A percentile compares a stretch with the other conserved stretches of the same genome.
Conservation (phyloP, 2,888 invertebrate genomes). For the Acronicta psi region DNA sequence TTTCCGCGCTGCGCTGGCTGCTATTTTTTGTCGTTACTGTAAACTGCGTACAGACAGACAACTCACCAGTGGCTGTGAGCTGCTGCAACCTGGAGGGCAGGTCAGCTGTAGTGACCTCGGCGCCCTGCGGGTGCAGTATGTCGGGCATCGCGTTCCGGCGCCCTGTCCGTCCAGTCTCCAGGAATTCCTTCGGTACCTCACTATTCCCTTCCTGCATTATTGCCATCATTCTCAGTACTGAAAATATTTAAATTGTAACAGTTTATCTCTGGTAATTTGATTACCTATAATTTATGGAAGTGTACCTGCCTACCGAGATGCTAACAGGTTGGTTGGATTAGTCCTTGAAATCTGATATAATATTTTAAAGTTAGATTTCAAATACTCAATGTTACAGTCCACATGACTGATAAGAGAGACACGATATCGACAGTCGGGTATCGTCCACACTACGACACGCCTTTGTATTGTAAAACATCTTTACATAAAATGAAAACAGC, state of each 20-base stretch:
- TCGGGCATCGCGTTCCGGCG: slow-evolving; percentile 96
- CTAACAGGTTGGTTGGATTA: slow-evolving; percentile 4
- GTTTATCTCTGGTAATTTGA: slow-evolving; percentile 21
- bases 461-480: slow-evolving; percentile 19
- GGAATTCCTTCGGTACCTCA: slow-evolving; percentile 92
- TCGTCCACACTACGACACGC: slow-evolving; percentile 13
- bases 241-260: slow-evolving; percentile 46
- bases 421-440: slow-evolving; percentile 13
- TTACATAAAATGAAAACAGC: slow-evolving; percentile 13
- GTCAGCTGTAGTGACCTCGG: slow-evolving; percentile 92
- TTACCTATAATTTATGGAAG: slow-evolving; percentile 17
- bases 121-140: slow-evolving; percentile 93
- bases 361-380: slow-evolving; percentile 24
- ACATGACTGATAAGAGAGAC: slow-evolving; percentile 36
- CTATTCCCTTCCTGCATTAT: slow-evolving; percentile 89
- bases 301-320: background rate
- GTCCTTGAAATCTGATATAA: slow-evolving; percentile 10
- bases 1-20: no score
- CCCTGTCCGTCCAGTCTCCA: slow-evolving; percentile 95
- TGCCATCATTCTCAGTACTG: slow-evolving; percentile 90
- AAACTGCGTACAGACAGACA: no score
- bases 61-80: slow-evolving; percentile 90
- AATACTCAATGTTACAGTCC: slow-evolving; percentile 35
- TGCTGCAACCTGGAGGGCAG: slow-evolving; percentile 93
- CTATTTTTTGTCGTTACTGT: no score